Evolutionary conservation across 2,888 invertebrate genomes (phyloP), one percentile per base, ranked within the genome.

Genomic region (Acrobasis suavella): DNA sequence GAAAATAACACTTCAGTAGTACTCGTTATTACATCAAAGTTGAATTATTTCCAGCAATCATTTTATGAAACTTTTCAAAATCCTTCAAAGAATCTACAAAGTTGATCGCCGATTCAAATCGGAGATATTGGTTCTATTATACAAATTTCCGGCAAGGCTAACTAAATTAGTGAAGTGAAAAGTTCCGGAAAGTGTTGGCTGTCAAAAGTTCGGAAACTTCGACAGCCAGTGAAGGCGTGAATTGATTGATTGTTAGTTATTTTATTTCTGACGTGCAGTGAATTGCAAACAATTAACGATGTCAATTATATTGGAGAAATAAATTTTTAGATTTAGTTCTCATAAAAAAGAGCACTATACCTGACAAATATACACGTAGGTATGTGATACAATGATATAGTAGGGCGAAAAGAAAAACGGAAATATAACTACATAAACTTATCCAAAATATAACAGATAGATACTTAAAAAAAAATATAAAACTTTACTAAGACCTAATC

Each of bases 181-280:
- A 59, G 59, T 50, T 59, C 15, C 14, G 10, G 9, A 50, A 50
- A 59, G 59, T 38, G 37, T 37, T n/a, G 32, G 38, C 14, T 16
- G 37, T 16, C 37, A 32, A 59, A 59, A 59, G 50, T 38, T 59
- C n/a, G 56, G 42, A 16, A 50, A 14, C 12, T 38, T 59, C n/a
- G 56, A 58, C 12, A 50, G 17, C 12, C 16, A 14, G 32, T 50
- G 59, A 50, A 50, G 17, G 50, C 59, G 59, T 14, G 16, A 38
- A 50, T 56, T 56, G 56, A 56, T 56, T 56, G 56, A 56, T 56
- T 39, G 39, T 38, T 56, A 39, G 42, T 42, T 56, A 42, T 56
- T 56, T 56, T 14, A 56, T 37, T 52, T 52, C 22, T 32, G 46
- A 1, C n/a, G 46, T 10, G n/a, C 9, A 14, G 6, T 46, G 12